Percentiles rank a stretch among this genome's conserved stretches.
Evolutionary conservation across 2,888 invertebrate genomes (phyloP).

Genomic region (Melolontha melolontha): DNA sequence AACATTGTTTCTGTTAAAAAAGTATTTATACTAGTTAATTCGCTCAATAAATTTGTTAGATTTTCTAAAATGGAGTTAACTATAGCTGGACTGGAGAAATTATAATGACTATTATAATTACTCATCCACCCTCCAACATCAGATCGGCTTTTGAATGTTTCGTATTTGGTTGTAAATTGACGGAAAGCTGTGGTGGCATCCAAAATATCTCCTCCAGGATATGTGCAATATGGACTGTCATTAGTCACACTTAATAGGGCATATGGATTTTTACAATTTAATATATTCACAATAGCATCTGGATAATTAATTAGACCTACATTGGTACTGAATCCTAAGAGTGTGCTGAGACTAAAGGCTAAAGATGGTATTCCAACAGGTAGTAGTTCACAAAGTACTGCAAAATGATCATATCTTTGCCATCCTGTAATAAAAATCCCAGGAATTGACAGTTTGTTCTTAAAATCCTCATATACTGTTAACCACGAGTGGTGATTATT

Average conservation of each 20-base stretch:
- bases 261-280: constrained; percentile 60
- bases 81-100: constrained; percentile 74
- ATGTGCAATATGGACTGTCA: constrained; percentile 60
- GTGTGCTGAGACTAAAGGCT: constrained; percentile 69
- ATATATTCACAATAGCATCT: constrained; percentile 57
- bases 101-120: constrained; percentile 74
- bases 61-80: constrained; percentile 70
- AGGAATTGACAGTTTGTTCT: constrained; percentile 67
- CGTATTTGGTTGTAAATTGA: constrained; percentile 67
- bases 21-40: constrained; percentile 66
- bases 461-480: constrained; percentile 68
- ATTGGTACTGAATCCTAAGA: constrained; percentile 60
- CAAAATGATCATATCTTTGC: constrained; percentile 78
- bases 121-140: constrained; percentile 72
- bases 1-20: constrained; percentile 68
- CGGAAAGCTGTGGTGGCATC: constrained; percentile 64
- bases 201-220: constrained; percentile 60
- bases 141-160: constrained; percentile 64
- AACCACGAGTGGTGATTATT: constrained; percentile 82
- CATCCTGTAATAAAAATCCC: constrained; percentile 80
- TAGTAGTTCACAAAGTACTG: constrained; percentile 74
- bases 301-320: constrained; percentile 69
- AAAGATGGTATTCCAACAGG: constrained; percentile 74
- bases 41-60: constrained; percentile 67
- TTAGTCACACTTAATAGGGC: constrained; percentile 58